Percentiles rank a stretch among this genome's conserved stretches.
Evolutionary conservation across 1,140 invertebrate species (phyloP).

Genomic region (Drosophila auraria): DNA sequence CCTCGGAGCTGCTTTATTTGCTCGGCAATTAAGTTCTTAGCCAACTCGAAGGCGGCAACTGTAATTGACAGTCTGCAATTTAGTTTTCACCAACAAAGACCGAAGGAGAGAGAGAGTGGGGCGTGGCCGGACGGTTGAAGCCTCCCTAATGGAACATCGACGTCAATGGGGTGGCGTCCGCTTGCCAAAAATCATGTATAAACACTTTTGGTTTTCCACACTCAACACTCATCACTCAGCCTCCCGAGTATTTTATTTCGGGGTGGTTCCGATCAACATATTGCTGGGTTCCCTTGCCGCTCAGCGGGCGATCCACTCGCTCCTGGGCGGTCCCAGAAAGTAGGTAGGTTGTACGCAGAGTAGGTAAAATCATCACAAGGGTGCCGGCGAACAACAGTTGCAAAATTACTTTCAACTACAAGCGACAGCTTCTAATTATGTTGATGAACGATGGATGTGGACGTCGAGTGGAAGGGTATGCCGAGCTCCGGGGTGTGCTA

Average conservation of each 20-base stretch:
- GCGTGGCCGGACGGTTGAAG: slow-evolving; percentile 41
- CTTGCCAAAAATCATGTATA: slow-evolving; percentile 41
- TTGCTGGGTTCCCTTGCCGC: slow-evolving; percentile 28
- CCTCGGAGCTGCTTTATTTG: slow-evolving; percentile 14
- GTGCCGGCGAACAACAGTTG: slow-evolving; percentile 51
- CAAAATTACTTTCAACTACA: slow-evolving; percentile 57
- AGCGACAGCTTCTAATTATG: slow-evolving; percentile 64
- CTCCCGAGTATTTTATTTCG: background rate
- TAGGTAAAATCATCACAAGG: slow-evolving; percentile 24
- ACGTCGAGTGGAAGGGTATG: slow-evolving; percentile 22
- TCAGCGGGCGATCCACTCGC: slow-evolving; percentile 40
- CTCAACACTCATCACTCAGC: slow-evolving; percentile 9
- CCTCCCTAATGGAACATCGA: slow-evolving; percentile 36
- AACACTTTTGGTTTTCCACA: slow-evolving; percentile 51
- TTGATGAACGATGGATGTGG: slow-evolving; percentile 46
- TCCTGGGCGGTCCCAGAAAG: slow-evolving; percentile 53
- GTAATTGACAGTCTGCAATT: slow-evolving; percentile 76
- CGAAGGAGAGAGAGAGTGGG: slow-evolving; percentile 20
- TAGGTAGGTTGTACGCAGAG: slow-evolving; percentile 11
- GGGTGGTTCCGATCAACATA: slow-evolving; percentile 52
- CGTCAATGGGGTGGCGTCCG: slow-evolving; percentile 24
- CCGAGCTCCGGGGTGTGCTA: slow-evolving; percentile 20
- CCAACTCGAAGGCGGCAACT: slow-evolving; percentile 61
- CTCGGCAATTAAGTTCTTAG: slow-evolving; percentile 61
- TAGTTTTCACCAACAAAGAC: slow-evolving; percentile 44